Evolutionary conservation across 1,140 invertebrate genomes (phyloP), one percentile per base, ranked within the genome.

Genomic region (Octopus sinensis): DNA sequence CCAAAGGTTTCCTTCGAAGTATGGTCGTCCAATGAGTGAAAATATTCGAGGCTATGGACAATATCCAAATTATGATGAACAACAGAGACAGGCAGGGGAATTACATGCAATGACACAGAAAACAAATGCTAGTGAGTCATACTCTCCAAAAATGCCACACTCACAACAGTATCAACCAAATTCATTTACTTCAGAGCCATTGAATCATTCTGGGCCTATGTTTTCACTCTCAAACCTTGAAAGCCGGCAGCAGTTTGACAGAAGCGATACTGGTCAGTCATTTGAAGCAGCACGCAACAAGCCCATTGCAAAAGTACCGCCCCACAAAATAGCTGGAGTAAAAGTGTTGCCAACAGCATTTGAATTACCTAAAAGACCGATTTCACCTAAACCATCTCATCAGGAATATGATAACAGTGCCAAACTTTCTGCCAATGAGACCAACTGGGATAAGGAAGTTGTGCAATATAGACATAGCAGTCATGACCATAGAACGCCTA

Each of bases 221-320:
- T 73, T 5, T 73, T 88, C 87, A n/a, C 79, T 83, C 10, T 88
- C 87, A 23, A 88, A 86, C 79, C 76, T 84, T 10, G 87, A 88
- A 77, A 86, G 85, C 62, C 53, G 86, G 78, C 76, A 76, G 62
- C 68, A 73, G 68, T 23, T 12, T 6, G 68, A 17, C 13, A 23
- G 30, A 73, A 73, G 5, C 68, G 51, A 43, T 6, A 75, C 30
- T 12, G 30, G n/a, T 30, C 79, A 78, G 17, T 79, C 82, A 71
- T 81, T 84, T 10, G 80, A 84, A 6, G 53, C 76, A 12, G 53
- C 73, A 54, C 77, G 54, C 12, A 82, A 82, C n/a, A 86, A 86
- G 73, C 87, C 87, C 10, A 84, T 88, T 23, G 87, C 87, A 9
- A 86, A 86, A 75, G 87, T 88, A 0, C 87, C 86, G 0, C 87